These are phyloP conservation scores for Rhyacophila evoluta DNA, from an alignment of 2,888 invertebrate species.

Conservation along the genomic window DNA sequence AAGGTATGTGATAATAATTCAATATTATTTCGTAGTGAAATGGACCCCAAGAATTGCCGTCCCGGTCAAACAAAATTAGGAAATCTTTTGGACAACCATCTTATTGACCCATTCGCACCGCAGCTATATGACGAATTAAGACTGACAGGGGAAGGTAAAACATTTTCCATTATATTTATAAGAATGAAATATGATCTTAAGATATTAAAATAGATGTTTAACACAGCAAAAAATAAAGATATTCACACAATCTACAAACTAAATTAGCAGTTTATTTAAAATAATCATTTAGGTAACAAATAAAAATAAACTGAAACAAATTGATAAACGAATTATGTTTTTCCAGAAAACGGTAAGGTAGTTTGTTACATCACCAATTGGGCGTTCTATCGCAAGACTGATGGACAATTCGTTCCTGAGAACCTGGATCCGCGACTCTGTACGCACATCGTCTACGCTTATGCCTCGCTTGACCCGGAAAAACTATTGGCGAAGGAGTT, in stretches of 20 bases:
- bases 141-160: background rate
- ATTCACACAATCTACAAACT: no score
- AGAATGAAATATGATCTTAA: no score
- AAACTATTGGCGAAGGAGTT: constrained; percentile 82
- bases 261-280: no score
- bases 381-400: constrained; percentile 86
- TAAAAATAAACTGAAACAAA: no score
- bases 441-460: constrained; percentile 91
- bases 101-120: background rate
- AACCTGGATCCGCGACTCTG: constrained; percentile 85
- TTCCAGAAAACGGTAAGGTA: constrained; percentile 64
- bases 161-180: no score
- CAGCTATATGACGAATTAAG: background rate
- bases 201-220: no score
- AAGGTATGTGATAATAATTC: no score
- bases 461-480: constrained; percentile 87
- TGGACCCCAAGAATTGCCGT: constrained; percentile 69
- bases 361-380: constrained; percentile 92
- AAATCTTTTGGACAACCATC: background rate
- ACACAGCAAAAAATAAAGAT: no score
- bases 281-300: no score
- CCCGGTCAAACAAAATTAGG: constrained; percentile 67
- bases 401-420: constrained; percentile 89
- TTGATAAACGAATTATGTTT: no score
- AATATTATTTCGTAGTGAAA: constrained; percentile 60